Evolutionary conservation across 1,140 invertebrate species (phyloP).

Genomic region (Pygmarrhopalites habei): DNA sequence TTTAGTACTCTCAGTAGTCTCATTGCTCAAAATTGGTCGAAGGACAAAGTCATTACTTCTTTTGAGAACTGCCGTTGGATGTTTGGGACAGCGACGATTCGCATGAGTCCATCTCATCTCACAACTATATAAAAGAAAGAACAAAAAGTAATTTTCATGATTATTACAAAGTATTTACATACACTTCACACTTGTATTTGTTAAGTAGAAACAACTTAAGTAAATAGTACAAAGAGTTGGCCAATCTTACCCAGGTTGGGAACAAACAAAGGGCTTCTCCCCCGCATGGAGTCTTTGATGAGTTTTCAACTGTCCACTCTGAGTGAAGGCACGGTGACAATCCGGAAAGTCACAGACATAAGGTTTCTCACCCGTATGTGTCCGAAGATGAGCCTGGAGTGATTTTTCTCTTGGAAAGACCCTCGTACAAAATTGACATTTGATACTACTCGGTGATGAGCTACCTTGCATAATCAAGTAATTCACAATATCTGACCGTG

Average conservation of each 20-base stretch:
- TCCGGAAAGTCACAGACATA: conserved; percentile 70
- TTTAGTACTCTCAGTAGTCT: conserved; percentile 50
- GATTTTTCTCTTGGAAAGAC: conserved; percentile 76
- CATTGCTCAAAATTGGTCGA: conserved; percentile 48
- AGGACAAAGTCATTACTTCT: conserved; percentile 51
- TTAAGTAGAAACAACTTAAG: too few species aligned
- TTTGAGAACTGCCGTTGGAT: conserved; percentile 54
- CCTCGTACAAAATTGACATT: conserved; percentile 64
- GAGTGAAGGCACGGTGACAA: conserved; percentile 68
- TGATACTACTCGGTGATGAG: conserved; percentile 62
- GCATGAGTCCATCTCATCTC: conserved; percentile 69
- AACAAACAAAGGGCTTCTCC: conserved; percentile 72
- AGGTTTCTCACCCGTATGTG: conserved; percentile 72
- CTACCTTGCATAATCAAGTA: conserved; percentile 65
- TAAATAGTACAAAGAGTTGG: too few species aligned
- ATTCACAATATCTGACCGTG: conserved; percentile 63
- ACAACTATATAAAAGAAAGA: conserved; percentile 45
- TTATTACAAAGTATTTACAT: too few species aligned
- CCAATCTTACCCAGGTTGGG: conserved; percentile 53
- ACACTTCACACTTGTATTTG: too few species aligned
- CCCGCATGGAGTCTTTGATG: conserved; percentile 72
- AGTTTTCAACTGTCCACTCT: conserved; percentile 75
- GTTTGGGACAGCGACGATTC: conserved; percentile 64
- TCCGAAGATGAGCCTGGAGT: conserved; percentile 69
- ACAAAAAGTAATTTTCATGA: not conserved